Evolutionary conservation across 2,113 vertebrate genomes (phyloP).

Genomic region (Tupaia tana): DNA sequence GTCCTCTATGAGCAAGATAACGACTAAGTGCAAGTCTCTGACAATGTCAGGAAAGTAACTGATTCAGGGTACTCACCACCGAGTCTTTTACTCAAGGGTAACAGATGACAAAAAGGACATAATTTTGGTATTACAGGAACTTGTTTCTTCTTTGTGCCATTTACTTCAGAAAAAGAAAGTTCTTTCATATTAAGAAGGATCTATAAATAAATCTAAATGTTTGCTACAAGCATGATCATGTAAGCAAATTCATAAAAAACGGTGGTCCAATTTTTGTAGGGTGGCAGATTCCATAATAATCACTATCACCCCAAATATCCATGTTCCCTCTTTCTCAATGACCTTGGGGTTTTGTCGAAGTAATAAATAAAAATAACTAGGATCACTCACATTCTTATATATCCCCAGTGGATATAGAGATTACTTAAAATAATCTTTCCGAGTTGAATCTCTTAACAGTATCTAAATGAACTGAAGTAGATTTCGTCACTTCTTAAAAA

Average conservation of each 20-base stretch:
- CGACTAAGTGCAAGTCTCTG: background rate
- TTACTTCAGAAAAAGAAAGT: conserved; percentile 1
- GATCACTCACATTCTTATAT: background rate
- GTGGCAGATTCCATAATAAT: background rate
- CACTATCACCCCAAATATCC: background rate
- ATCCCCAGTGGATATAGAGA: background rate
- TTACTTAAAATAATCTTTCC: conserved; percentile 7
- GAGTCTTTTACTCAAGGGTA: background rate
- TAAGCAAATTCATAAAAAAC: background rate
- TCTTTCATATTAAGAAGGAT: background rate
- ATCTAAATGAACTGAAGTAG: background rate
- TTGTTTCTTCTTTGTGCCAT: background rate
- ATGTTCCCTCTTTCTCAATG: background rate
- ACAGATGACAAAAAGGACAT: background rate
- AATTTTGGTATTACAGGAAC: background rate
- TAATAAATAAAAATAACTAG: background rate
- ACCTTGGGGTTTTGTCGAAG: background rate
- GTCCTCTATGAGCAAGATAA: background rate
- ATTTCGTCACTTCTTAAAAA: background rate
- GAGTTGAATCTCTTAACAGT: background rate
- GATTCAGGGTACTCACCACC: background rate
- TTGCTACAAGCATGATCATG: background rate
- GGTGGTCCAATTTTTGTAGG: background rate
- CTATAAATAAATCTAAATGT: background rate
- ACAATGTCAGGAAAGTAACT: background rate